Evolutionary conservation across 1,140 invertebrate genomes (phyloP), one percentile per base, ranked within the genome.

Genomic region (Portunus trituberculatus): DNA sequence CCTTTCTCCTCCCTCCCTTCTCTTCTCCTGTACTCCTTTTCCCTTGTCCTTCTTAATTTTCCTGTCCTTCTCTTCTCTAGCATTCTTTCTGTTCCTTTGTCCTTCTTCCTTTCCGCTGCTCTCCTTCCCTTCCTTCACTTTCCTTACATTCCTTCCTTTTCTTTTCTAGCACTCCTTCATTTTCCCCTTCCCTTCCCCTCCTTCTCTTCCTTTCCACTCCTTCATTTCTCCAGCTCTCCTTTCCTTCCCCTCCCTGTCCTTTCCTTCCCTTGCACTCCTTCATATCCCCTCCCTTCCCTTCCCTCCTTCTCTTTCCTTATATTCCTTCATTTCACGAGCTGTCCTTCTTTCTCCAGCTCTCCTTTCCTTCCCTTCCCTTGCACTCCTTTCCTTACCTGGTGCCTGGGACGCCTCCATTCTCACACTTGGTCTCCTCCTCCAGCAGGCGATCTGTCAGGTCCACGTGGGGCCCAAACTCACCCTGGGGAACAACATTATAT

Each of bases 301-400:
- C 16, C 12, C 0, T 10, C 16, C 16, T 10, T 20, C 12, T 20
- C 52, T 20, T 59, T 59, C 16, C 12, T 20, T 20, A 0, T 59
- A 2, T 59, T 59, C 8, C 12, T 12, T 25, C 97, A 97, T 95
- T 98, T 97, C 96, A 97, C 97, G 95, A 97, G 97, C 96, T 39
- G 25, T 1, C 16, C 52, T 59, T 59, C 52, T 59, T 59, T 10
- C 52, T 20, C 52, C 8, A 0, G 3, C 12, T 4, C 52, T 10
- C 52, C 3, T 12, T 20, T 59, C 52, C 52, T 25, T 32, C 52
- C 29, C 20, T 45, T 8, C n/a, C 3, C 91, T 14, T 28, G 2
- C 46, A 28, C 12, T 20, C 59, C 2, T 0, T 16, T 29, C 83
- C 94, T 92, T 39, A 92, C 94, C 94, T 95, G 48, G 90, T 88